phyloP scores from a whole-genome alignment of 2,113 vertebrate genomes.

The Pseudonaja textilis region DNA sequence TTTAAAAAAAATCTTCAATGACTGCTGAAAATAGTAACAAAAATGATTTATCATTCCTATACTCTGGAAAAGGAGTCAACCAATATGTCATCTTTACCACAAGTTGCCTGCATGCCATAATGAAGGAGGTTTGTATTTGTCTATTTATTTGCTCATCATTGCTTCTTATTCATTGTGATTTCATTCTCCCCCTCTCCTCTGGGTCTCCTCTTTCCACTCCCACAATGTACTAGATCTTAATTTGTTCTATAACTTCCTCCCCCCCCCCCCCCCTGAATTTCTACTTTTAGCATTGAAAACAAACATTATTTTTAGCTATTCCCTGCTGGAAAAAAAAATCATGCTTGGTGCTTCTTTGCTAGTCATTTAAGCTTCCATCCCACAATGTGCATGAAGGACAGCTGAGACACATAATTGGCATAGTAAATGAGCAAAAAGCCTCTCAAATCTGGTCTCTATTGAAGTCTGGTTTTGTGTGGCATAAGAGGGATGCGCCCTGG shows the following conservation, averaged over 20 bases:
- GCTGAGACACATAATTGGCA: conserved; percentile 14
- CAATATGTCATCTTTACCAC: not conserved
- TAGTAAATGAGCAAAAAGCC: conserved; percentile 62
- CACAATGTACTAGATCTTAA: conserved; percentile 42
- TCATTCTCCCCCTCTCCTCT: conserved; percentile 58
- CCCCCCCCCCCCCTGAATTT: not conserved
- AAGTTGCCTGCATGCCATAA: not conserved
- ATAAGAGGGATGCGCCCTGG: conserved; percentile 72
- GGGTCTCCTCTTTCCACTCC: conserved; percentile 53
- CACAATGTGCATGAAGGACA: not conserved
- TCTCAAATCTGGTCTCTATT: conserved; percentile 74
- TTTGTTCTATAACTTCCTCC: conserved; percentile 30
- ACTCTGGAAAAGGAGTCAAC: not conserved
- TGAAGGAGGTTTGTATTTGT: conserved; percentile 49
- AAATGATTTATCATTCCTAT: not conserved
- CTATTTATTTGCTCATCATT: conserved; percentile 65
- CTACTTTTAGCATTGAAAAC: conserved; percentile 61
- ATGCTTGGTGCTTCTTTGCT: conserved; percentile 45
- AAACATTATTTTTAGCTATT: conserved; percentile 61
- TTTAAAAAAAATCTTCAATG: not conserved
- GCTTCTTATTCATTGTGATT: conserved; percentile 60
- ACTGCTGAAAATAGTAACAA: not conserved
- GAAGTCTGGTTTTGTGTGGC: conserved; percentile 69
- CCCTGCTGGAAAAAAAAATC: conserved; percentile 34
- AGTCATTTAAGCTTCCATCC: conserved; percentile 43